These are phyloP conservation scores for Zoanthus gigantus DNA, from an alignment of 92 coral and sea anemone species.

Conservation along the genomic window DNA sequence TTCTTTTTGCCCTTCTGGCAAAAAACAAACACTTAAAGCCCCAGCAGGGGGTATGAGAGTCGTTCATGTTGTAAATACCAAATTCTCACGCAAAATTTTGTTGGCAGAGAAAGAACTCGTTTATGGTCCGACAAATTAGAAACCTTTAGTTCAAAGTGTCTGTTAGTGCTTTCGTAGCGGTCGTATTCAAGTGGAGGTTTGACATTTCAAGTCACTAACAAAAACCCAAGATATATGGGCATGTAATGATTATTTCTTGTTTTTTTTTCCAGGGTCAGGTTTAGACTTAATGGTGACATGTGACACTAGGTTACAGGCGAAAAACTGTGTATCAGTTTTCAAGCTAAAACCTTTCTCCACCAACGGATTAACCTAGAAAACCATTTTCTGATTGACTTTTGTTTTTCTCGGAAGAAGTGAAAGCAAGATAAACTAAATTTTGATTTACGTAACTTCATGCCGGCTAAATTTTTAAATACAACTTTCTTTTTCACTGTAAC, in stretches of 20 bases:
- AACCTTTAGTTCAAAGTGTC: no score
- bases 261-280: not conserved
- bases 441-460: not conserved
- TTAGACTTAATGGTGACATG: not conserved
- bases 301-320: not conserved
- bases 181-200: not conserved
- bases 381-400: conserved; percentile 31
- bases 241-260: not conserved
- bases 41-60: conserved; percentile 26
- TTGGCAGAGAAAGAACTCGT: not conserved
- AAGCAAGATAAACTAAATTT: not conserved
- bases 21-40: conserved; percentile 12
- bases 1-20: not conserved
- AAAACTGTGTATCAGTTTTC: conserved; percentile 10
- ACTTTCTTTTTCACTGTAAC: no score
- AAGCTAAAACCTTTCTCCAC: conserved; percentile 18
- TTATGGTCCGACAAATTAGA: not conserved
- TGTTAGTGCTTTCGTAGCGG: not conserved
- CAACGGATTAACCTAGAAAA: conserved; percentile 22
- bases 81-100: conserved; percentile 32
- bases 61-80: conserved; percentile 30
- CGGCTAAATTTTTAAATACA: no score
- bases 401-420: conserved; percentile 18
- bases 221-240: not conserved
- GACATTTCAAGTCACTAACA: no score